Conservation (phyloP, 2,797 vertebrate species). For the Pygocentrus nattereri region DNA sequence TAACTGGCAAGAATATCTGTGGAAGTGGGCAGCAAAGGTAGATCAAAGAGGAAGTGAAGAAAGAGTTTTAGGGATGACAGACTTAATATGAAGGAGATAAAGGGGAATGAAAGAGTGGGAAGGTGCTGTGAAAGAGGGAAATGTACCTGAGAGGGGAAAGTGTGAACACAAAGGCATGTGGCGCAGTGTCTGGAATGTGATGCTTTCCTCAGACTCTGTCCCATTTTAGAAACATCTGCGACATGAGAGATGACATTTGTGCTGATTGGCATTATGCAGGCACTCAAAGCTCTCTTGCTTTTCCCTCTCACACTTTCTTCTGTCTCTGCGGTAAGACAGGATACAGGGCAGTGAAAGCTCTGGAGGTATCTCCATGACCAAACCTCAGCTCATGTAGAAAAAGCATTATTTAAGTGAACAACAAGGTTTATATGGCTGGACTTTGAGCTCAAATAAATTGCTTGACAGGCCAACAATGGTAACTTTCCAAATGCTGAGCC, state of each 20-base stretch:
- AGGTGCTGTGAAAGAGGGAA: slow-evolving; percentile 28
- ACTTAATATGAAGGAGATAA: slow-evolving; percentile 9
- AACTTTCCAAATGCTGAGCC: not conserved
- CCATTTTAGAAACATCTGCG: slow-evolving; percentile 59
- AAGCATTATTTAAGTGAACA: slow-evolving; percentile 1
- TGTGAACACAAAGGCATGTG: slow-evolving; percentile 36
- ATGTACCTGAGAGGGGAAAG: slow-evolving; percentile 34
- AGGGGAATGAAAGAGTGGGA: not conserved
- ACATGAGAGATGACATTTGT: slow-evolving; percentile 53
- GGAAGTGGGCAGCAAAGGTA: slow-evolving; percentile 31
- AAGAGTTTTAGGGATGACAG: slow-evolving; percentile 10
- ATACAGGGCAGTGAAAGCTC: not conserved
- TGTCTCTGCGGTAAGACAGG: slow-evolving; percentile 16
- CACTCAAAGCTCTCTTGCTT: slow-evolving; percentile 36
- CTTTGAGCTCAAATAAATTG: not conserved
- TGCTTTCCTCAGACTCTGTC: slow-evolving; percentile 45
- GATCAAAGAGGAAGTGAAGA: slow-evolving; percentile 26
- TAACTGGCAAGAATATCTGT: slow-evolving; percentile 48
- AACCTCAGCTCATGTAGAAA: not conserved
- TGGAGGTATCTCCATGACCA: not conserved
- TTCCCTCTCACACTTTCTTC: slow-evolving; percentile 31
- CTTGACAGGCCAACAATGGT: not conserved
- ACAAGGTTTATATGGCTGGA: not conserved
- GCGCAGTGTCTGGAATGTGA: slow-evolving; percentile 33
- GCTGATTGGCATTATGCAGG: slow-evolving; percentile 55